Base-by-base conservation (phyloP, 1,140 invertebrate species). In the Catajapyx aquilonaris region DNA sequence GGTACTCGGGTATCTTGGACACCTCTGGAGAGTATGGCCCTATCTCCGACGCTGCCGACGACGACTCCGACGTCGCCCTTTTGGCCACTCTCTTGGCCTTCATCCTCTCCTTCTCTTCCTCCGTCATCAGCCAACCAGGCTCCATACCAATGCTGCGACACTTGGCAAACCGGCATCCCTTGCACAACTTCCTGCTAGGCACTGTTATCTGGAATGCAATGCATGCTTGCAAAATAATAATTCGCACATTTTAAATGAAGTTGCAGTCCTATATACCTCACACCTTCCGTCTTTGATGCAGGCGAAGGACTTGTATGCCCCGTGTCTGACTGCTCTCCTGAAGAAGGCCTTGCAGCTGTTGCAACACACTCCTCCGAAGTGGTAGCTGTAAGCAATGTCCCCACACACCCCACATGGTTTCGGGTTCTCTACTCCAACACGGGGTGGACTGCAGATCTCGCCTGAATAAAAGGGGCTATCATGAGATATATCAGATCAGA, bases 91-190 rank as follows among this genome's bases (percentile, higher is more conserved):
- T n/a, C 19, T 52, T 46, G 35, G 41, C 45, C 23, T 53, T 48
- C n/a, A n/a, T n/a, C 21, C 50, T 44, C 15, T 48, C 38, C 18
- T 56, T 32, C 41, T 61, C 57, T n/a, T 58, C 51, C 34, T 61
- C 59, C 4, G 49, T 53, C 57, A 61, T 61, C 9, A 61, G 56
- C 59, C 59, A 61, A 20, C 55, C 52, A 20, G 53, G 61, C 43
- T 61, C 59, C 59, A 61, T 61, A 18, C 59, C 59, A 36, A 60
- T 60, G 0, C 43, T 39, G 4, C 59, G 34, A 41, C 59, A 61
- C 46, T 57, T 57, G 28, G 56, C 38, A 37, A 61, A 59, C 19
- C 59, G 51, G 46, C 54, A 60, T 33, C 42, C 43, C 42, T 59
- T 52, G 34, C 52, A 52, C 13, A 31, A 40, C 39, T 52, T 54